Conservation (phyloP, 2,888 invertebrate genomes). For the Pristionchus maxplancki region DNA sequence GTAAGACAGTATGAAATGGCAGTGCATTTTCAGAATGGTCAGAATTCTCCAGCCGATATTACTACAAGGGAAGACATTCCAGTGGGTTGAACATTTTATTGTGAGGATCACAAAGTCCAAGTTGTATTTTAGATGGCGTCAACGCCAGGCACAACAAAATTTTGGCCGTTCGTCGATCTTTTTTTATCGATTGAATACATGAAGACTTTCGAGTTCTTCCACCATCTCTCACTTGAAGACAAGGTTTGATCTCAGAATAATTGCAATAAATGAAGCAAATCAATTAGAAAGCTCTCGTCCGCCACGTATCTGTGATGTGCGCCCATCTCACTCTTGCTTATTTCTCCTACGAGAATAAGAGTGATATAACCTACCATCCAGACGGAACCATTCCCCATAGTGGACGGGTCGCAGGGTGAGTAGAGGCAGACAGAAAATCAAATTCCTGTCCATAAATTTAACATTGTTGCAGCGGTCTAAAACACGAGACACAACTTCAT, state of each 20-base stretch:
- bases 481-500: background rate
- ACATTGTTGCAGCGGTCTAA: background rate
- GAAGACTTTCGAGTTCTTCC: conserved; percentile 42
- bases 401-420: background rate
- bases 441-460: no score
- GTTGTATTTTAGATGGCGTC: background rate
- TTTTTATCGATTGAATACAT: background rate
- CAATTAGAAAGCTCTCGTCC: background rate
- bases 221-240: background rate
- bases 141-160: background rate
- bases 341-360: conserved; percentile 9
- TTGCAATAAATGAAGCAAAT: background rate
- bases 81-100: background rate
- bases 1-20: no score
- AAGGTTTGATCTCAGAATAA: background rate
- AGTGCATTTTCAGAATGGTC: no score
- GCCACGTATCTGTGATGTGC: background rate
- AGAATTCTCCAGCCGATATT: background rate
- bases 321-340: background rate
- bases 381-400: conserved; percentile 7
- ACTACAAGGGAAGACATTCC: background rate
- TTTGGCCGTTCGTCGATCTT: conserved; percentile 4
- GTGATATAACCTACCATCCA: background rate
- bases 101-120: background rate
- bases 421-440: background rate